Evolutionary conservation across 2,797 vertebrate genomes (phyloP).

Genomic region (Ptychadena robeensis): DNA sequence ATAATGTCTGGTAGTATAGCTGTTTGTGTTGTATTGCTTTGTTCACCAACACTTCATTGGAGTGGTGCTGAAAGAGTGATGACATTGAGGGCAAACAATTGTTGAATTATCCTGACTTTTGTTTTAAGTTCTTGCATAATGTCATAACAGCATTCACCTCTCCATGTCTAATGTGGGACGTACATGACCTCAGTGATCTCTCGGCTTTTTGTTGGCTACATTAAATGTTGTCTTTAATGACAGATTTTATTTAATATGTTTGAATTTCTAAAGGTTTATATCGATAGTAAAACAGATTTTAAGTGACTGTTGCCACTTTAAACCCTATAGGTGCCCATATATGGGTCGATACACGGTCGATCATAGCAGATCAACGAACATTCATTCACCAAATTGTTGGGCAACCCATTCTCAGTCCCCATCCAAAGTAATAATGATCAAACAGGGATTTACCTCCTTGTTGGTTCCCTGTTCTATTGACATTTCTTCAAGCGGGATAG

Average conservation of each 20-base stretch:
- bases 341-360: no score
- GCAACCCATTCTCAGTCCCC: no score
- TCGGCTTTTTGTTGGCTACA: background rate
- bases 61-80: conserved; percentile 74
- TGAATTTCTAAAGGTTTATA: background rate
- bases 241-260: background rate
- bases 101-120: conserved; percentile 73
- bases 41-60: conserved; percentile 64
- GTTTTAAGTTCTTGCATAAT: conserved; percentile 74
- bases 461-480: no score
- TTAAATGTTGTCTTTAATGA: background rate
- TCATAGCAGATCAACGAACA: no score
- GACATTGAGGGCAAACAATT: conserved; percentile 71
- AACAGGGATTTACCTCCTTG: no score
- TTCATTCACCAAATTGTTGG: no score
- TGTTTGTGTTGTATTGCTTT: conserved; percentile 65
- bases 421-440: no score
- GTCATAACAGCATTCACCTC: conserved; percentile 68
- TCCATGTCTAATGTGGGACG: conserved; percentile 46
- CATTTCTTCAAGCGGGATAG: no score
- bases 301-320: no score
- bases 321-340: no score
- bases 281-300: background rate
- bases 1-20: conserved; percentile 64
- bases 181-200: background rate